Percentiles rank a stretch among this genome's conserved stretches.
Evolutionary conservation across 2,888 invertebrate species (phyloP).

Genomic region (Metacarcinus magister): DNA sequence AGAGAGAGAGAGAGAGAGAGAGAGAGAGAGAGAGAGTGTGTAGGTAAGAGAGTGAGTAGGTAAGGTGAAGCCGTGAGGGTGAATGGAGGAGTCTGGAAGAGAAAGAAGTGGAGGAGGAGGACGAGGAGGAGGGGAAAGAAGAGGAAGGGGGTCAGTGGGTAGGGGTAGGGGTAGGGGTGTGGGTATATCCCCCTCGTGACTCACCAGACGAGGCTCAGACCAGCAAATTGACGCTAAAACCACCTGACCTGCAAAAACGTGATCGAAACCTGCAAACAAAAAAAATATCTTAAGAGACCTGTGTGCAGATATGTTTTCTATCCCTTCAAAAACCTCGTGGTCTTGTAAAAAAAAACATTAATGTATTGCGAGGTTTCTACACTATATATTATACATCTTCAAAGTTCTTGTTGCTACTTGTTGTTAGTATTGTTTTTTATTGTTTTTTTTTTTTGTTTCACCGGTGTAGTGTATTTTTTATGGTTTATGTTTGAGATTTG

Average conservation of each 20-base stretch:
- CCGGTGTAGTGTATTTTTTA: too few species aligned
- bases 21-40: not conserved
- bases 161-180: not conserved
- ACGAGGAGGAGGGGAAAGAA: not conserved
- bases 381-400: too few species aligned
- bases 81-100: not conserved
- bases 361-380: too few species aligned
- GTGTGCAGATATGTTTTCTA: not conserved
- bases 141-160: not conserved
- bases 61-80: not conserved
- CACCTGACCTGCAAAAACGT: not conserved
- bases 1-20: conserved; percentile 54
- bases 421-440: too few species aligned
- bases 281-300: not conserved
- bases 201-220: not conserved
- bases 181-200: not conserved
- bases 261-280: not conserved
- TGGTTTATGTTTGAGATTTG: too few species aligned
- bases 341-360: not conserved
- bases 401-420: too few species aligned
- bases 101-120: not conserved
- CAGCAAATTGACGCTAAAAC: not conserved
- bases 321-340: not conserved
- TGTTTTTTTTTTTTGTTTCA: too few species aligned
- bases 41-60: not conserved